Evolutionary conservation across 2,113 vertebrate species (phyloP).

Genomic region (Meleagris gallopavo): DNA sequence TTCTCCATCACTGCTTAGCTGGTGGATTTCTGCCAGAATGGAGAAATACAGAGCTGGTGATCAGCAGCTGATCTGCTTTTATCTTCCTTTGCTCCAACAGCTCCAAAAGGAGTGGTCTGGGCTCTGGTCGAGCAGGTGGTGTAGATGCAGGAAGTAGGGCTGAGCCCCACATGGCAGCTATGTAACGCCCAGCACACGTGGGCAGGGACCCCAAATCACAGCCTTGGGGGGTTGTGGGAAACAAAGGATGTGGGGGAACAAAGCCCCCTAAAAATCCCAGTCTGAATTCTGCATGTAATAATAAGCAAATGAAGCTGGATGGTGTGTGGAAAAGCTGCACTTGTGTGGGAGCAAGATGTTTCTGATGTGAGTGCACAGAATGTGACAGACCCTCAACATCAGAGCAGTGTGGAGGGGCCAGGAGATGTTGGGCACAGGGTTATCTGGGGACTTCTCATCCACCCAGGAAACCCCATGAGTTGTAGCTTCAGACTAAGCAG

Average conservation of each 20-base stretch:
- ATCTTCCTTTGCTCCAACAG: not conserved
- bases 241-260: not conserved
- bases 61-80: not conserved
- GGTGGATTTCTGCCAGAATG: not conserved
- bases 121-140: not conserved
- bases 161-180: not conserved
- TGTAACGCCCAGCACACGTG: not conserved
- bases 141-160: too few relatives aligned
- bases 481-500: not conserved
- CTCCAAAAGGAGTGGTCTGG: not conserved
- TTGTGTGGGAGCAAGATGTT: rapidly evolving
- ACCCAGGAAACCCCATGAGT: not conserved
- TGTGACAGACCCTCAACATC: not conserved
- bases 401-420: not conserved
- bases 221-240: not conserved
- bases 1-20: not conserved
- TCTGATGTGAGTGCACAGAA: not conserved
- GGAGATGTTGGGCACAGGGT: not conserved
- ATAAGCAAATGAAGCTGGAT: not conserved
- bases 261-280: not conserved
- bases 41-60: not conserved
- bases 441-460: not conserved
- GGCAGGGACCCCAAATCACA: not conserved
- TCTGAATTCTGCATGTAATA: not conserved
- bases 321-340: not conserved